Percentiles rank a stretch among this genome's conserved stretches.
These are phyloP conservation scores for Discoglossus pictus DNA, from an alignment of 2,797 vertebrate species.

Conservation along the genomic window DNA sequence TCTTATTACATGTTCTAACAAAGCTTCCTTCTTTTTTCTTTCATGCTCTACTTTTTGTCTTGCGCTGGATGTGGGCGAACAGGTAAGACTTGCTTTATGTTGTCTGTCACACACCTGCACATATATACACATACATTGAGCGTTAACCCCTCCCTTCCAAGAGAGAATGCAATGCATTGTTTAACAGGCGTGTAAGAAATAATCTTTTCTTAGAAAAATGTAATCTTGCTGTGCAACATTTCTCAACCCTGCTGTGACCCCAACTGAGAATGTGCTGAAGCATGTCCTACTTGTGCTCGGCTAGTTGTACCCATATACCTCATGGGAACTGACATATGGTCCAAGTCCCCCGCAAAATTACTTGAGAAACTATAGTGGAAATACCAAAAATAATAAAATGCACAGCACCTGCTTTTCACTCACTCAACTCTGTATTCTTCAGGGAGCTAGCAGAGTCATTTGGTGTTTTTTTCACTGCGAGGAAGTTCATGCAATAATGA, in stretches of 20 bases:
- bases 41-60: not conserved
- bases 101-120: slow-evolving; percentile 41
- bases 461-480: not conserved
- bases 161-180: slow-evolving; percentile 9
- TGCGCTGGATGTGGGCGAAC: slow-evolving; percentile 37
- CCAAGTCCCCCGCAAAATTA: not conserved
- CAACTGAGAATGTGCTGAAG: slow-evolving; percentile 6
- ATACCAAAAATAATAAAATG: slow-evolving; percentile 36
- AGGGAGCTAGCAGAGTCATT: not conserved
- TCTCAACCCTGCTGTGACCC: slow-evolving; percentile 36
- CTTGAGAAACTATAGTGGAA: not conserved
- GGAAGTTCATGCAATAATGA: not conserved
- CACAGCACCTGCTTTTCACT: slow-evolving; percentile 35
- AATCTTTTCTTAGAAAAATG: slow-evolving; percentile 14
- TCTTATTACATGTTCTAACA: slow-evolving; percentile 38
- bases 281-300: not conserved
- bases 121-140: slow-evolving; percentile 6
- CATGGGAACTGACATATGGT: not conserved
- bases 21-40: slow-evolving; percentile 4
- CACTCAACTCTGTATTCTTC: not conserved
- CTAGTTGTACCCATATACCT: slow-evolving; percentile 5
- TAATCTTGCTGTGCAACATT: slow-evolving; percentile 18
- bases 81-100: slow-evolving; percentile 47
- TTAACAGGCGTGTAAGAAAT: not conserved
- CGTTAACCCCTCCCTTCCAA: slow-evolving; percentile 7